Evolutionary conservation across 2,888 invertebrate genomes (phyloP), one percentile per base, ranked within the genome.

Genomic region (Cantharis lateralis): DNA sequence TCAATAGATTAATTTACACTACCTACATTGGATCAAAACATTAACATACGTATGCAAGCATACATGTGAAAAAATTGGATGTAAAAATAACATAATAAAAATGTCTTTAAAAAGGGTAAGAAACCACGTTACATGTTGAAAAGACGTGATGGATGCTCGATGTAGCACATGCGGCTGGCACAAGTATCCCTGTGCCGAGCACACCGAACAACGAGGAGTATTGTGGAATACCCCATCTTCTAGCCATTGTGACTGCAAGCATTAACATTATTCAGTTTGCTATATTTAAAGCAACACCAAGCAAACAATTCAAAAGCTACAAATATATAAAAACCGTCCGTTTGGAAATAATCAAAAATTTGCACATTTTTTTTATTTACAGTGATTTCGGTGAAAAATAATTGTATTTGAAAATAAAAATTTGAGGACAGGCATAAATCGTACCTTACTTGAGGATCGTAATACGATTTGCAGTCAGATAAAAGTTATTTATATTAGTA

Each of bases 171-270:
- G 87, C 81, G 88, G 87, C 77, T 86, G 83, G 79, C 87, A 86
- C 82, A 81, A 84, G 78, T 86, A 87, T 78, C 87, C 87, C 84
- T 87, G 87, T 82, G 86, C 85, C 75, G 85, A 85, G 81, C 88
- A 88, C 81, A 86, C 83, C 70, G 87, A 87, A 80, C 87, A 87
- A 78, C 87, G 86, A 78, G 86, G 82, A 71, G 87, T 85, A 76
- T 87, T 87, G 83, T 83, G 85, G 81, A 84, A 84, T 62, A 84
- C 84, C 77, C 87, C 86, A 79, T 91, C 91, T 83, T 91, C 91
- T 88, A 89, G 82, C 91, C 92, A 92, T 88, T 91, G 89, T 85
- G 92, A 92, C 92, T 92, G 91, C 84, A 87, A 87, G 79, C 82
- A 84, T 75, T 74, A 82, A 72, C 71, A 69, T 79, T 83, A 68